Evolutionary conservation across 2,888 invertebrate genomes (phyloP), one percentile per base, ranked within the genome.

Genomic region (Lagria hirta): DNA sequence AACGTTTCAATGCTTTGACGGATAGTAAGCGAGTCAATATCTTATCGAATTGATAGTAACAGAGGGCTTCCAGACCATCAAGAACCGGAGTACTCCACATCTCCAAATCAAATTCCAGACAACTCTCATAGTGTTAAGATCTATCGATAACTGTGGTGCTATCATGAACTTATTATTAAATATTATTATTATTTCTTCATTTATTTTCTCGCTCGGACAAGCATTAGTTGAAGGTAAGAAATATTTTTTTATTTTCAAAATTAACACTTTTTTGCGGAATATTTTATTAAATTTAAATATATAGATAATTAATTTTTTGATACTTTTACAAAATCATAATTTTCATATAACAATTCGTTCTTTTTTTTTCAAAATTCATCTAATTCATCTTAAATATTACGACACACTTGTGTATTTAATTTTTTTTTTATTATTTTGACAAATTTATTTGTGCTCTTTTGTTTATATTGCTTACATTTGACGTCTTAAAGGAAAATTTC

Each of bases 101-200:
- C 56, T 55, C 56, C 57, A 55, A n/a, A 54, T 62, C 59, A 64
- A 62, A 63, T 52, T 56, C 52, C 47, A 38, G 49, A 43, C 56
- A 52, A 48, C 55, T 52, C 37, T 45, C 51, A 46, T 44, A 41
- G 52, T 48, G 58, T 57, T 40, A 51, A 57, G 53, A 47, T 55
- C 56, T 40, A 44, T 48, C 32, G 40, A 15, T 33, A 35, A 45
- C 35, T 34, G 48, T 52, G 48, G 41, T 33, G 23, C 14, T 18
- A 18, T 17, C 7, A n/a, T n/a, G n/a, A n/a, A n/a, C n/a, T n/a
- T n/a, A n/a, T n/a, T n/a, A n/a, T n/a, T n/a, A n/a, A n/a, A n/a
- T n/a, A n/a, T n/a, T n/a, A n/a, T n/a, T n/a, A n/a, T n/a, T n/a
- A n/a, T n/a, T n/a, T n/a, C n/a, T n/a, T n/a, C n/a, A n/a, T n/a